These are phyloP conservation scores for Verasper variegatus DNA, from an alignment of 2,113 vertebrate genomes.

Conservation along the genomic window DNA sequence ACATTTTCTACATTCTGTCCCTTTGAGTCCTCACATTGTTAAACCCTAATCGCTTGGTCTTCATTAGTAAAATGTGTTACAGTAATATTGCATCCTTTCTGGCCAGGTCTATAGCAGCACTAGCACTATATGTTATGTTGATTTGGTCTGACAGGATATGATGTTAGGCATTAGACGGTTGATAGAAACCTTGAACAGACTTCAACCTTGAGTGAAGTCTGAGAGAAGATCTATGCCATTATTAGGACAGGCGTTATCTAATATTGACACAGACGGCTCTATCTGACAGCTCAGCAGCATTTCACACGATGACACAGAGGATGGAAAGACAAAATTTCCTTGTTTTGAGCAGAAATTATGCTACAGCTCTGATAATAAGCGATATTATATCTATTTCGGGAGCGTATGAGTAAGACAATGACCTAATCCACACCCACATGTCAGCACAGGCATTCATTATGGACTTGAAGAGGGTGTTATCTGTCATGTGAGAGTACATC, in stretches of 20 bases:
- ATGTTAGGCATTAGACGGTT: background rate
- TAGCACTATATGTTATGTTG: background rate
- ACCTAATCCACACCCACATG: constrained; percentile 66
- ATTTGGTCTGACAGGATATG: background rate
- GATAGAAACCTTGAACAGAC: background rate
- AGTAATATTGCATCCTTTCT: background rate
- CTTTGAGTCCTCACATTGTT: background rate
- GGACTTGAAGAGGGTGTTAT: constrained; percentile 42
- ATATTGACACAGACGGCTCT: constrained; percentile 1
- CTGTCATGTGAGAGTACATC: constrained; percentile 48
- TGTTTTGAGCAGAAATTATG: constrained; percentile 43
- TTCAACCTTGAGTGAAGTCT: constrained; percentile 20
- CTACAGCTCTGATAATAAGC: constrained; percentile 34
- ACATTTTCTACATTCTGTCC: background rate
- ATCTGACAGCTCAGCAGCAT: constrained; percentile 9
- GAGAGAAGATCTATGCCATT: constrained; percentile 2
- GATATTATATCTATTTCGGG: constrained; percentile 66
- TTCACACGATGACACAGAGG: background rate
- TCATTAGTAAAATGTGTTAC: background rate
- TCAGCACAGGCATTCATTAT: constrained; percentile 68
- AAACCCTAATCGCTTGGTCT: background rate
- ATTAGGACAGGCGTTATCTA: constrained; percentile 2
- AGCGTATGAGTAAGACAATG: constrained; percentile 60
- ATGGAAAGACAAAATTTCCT: constrained; percentile 14
- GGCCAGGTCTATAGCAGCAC: background rate